Evolutionary conservation across 2,888 invertebrate genomes (phyloP).

Genomic region (Allygus modestus): DNA sequence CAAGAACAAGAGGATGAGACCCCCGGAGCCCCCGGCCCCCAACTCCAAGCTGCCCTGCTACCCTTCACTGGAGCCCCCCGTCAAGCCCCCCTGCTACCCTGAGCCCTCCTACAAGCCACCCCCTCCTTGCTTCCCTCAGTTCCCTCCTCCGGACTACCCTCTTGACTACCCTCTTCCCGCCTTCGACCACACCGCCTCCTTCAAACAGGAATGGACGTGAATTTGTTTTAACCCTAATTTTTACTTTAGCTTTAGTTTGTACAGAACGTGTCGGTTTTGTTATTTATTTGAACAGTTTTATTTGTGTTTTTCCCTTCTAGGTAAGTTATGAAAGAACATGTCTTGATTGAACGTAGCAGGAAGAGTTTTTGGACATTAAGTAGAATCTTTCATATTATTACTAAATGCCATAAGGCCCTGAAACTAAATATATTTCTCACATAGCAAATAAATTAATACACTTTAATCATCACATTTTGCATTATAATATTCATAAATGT

Average conservation of each 20-base stretch:
- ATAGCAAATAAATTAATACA: too few relatives aligned
- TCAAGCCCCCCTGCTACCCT: constrained; percentile 13
- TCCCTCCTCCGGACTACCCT: constrained; percentile 41
- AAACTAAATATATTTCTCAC: too few relatives aligned
- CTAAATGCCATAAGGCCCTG: too few relatives aligned
- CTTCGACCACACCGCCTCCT: constrained; percentile 39
- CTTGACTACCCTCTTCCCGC: constrained; percentile 34
- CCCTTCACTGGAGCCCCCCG: constrained; percentile 14
- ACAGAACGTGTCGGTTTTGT: not conserved
- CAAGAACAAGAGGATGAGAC: constrained; percentile 86
- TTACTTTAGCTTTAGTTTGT: not conserved
- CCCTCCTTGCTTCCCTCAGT: constrained; percentile 3
- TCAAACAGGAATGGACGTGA: constrained; percentile 50
- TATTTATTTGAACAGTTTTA: not conserved
- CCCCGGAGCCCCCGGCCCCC: not conserved
- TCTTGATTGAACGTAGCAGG: too few relatives aligned
- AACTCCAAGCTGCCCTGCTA: not conserved
- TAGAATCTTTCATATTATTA: too few relatives aligned
- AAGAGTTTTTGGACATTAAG: too few relatives aligned
- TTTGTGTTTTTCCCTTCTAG: not conserved
- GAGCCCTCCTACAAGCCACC: not conserved
- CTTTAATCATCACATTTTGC: too few relatives aligned
- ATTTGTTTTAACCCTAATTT: not conserved
- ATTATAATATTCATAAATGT: too few relatives aligned
- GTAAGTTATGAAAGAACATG: too few relatives aligned